Conservation (phyloP, 2,888 invertebrate species). For the Tiliacea citrago region DNA sequence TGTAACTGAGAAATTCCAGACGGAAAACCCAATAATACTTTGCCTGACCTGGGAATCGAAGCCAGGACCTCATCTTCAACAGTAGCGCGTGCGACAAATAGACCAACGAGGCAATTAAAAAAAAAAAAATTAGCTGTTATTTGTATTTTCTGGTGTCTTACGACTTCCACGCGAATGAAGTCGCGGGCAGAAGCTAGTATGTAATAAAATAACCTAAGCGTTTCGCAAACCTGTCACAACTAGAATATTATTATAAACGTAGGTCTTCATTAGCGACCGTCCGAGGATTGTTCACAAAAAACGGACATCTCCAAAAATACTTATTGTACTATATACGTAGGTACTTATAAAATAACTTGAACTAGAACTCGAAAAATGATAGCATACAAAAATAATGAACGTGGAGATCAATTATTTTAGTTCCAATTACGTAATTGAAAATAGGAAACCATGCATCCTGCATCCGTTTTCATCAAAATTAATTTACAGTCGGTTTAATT, state of each 20-base stretch:
- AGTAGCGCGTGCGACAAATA: no score
- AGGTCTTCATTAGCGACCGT: neutral
- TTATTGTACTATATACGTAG: neutral
- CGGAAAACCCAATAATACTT: no score
- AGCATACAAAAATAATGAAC: neutral
- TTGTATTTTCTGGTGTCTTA: no score
- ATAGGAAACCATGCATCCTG: neutral
- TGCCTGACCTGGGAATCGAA: no score
- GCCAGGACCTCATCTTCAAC: no score
- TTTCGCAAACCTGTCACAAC: neutral
- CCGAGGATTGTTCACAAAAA: neutral
- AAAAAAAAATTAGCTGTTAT: no score
- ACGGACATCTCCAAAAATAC: neutral
- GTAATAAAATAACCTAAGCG: neutral
- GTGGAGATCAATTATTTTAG: neutral
- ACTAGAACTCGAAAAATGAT: neutral
- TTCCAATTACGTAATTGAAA: neutral
- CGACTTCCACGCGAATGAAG: no score
- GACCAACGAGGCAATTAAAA: no score
- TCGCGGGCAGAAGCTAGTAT: no score
- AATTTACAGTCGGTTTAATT: neutral
- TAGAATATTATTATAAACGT: neutral
- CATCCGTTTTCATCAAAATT: neutral
- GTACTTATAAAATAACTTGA: neutral
- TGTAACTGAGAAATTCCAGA: no score